Evolutionary conservation across 2,113 vertebrate genomes (phyloP).

Genomic region (Engraulis encrasicolus): DNA sequence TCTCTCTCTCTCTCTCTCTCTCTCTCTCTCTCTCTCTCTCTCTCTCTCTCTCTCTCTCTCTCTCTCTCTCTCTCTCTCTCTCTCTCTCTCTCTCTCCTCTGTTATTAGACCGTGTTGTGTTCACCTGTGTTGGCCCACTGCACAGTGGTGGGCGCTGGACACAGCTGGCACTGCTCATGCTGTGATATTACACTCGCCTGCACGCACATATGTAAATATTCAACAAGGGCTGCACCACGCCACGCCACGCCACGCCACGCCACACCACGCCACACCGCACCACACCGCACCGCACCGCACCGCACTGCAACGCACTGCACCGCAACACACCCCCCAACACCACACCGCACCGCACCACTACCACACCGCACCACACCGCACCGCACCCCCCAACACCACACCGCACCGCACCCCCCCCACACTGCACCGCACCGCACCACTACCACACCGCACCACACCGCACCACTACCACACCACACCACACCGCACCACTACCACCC

Average conservation of each 20-base stretch:
- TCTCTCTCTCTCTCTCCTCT: neutral
- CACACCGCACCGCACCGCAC: too few species aligned
- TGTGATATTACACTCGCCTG: neutral
- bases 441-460: too few species aligned
- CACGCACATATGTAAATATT: neutral
- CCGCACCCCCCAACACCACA: too few species aligned
- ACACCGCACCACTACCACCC: too few species aligned
- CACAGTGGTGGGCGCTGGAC: neutral
- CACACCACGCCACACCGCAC: neutral
- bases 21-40: neutral
- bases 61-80: constrained; percentile 15
- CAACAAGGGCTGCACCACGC: neutral
- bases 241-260: too few species aligned
- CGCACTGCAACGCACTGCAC: too few species aligned
- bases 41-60: constrained; percentile 3
- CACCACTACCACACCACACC: too few species aligned
- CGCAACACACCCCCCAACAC: too few species aligned
- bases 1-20: neutral
- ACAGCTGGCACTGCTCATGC: neutral
- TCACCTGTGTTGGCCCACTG: neutral
- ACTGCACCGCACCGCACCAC: too few species aligned
- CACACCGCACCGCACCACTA: too few species aligned
- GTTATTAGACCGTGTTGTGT: neutral
- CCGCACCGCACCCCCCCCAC: too few species aligned
- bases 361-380: too few species aligned